Evolutionary conservation across 1,140 invertebrate genomes (phyloP).

Genomic region (Pogonomyrmex barbatus): DNA sequence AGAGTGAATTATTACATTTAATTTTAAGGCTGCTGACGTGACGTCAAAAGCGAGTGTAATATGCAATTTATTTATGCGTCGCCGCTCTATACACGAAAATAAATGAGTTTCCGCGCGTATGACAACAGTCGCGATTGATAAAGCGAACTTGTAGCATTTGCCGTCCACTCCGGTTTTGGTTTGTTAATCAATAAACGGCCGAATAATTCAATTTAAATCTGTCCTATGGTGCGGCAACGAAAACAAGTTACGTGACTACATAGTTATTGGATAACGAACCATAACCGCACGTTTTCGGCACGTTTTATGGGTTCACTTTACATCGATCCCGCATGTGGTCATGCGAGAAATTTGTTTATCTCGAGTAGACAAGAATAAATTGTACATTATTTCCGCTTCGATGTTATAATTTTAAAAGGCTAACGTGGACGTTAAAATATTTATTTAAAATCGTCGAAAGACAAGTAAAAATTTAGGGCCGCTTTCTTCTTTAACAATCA

Average conservation of each 20-base stretch:
- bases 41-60: constrained; percentile 45
- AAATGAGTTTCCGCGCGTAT: constrained; percentile 44
- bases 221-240: constrained; percentile 29
- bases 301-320: constrained; percentile 20
- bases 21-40: constrained; percentile 39
- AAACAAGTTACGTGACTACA: constrained; percentile 53
- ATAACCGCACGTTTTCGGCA: constrained; percentile 51
- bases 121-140: constrained; percentile 53
- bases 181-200: constrained; percentile 57
- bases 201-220: constrained; percentile 51
- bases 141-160: constrained; percentile 49
- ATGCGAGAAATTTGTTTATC: constrained; percentile 46
- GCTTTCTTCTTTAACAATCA: too few relatives aligned
- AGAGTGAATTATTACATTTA: constrained; percentile 35
- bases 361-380: constrained; percentile 37
- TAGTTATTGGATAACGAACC: constrained; percentile 55
- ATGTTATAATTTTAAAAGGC: constrained; percentile 20
- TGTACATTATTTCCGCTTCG: constrained; percentile 40
- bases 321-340: constrained; percentile 16
- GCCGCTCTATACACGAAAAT: constrained; percentile 8
- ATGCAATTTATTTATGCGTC: constrained; percentile 43
- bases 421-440: constrained; percentile 28
- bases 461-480: too few relatives aligned
- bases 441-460: background rate
- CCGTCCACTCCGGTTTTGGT: constrained; percentile 41